Evolutionary conservation across 2,113 vertebrate species (phyloP).

Genomic region (Hypocryptadius cinnamomeus): DNA sequence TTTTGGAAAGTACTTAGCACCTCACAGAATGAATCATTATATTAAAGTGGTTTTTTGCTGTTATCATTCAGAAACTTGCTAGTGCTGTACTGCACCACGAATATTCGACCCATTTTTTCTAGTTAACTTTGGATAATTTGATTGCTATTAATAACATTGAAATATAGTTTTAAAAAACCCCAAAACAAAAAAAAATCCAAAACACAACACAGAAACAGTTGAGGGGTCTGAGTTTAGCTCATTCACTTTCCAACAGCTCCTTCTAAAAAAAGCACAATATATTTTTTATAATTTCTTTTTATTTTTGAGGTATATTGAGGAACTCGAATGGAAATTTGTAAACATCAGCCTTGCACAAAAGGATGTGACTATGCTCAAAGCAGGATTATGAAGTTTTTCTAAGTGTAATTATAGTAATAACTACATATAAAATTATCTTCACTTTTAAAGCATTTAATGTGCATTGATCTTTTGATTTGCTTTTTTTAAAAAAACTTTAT

Average conservation of each 20-base stretch:
- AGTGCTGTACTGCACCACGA: neutral
- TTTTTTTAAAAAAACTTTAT: neutral
- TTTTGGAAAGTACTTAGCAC: neutral
- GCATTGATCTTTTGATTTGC: neutral
- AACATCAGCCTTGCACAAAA: neutral
- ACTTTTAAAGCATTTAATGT: neutral
- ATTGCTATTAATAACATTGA: neutral
- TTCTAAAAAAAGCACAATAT: neutral
- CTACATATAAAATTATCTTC: neutral
- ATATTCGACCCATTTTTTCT: neutral
- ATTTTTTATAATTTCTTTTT: neutral
- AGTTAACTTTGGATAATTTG: neutral
- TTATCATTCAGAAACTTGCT: neutral
- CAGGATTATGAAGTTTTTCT: neutral
- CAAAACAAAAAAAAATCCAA: neutral
- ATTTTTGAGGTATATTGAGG: neutral
- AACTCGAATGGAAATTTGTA: neutral
- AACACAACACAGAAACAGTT: rapidly evolving
- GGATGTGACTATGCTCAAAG: neutral
- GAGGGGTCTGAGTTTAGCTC: neutral
- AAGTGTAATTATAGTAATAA: neutral
- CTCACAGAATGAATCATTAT: neutral
- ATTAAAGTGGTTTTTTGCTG: neutral
- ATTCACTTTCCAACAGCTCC: neutral
- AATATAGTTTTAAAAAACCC: neutral